Evolutionary conservation across 2,113 vertebrate genomes (phyloP), one percentile per base, ranked within the genome.

Genomic region (Scatophagus argus): DNA sequence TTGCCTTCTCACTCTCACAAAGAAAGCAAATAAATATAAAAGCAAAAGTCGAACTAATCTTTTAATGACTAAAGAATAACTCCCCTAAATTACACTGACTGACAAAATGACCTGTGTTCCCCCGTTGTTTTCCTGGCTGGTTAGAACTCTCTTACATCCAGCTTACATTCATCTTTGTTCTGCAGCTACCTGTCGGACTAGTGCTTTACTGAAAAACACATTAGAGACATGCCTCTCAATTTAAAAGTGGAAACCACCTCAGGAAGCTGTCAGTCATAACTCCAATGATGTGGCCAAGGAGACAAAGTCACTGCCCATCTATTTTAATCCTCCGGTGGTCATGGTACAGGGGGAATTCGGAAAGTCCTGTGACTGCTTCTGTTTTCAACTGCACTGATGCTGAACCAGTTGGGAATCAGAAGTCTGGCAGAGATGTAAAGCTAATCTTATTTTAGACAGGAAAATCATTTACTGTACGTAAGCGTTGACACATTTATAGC

Each of bases 261-360:
- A 81, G 84, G 86, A 88, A 88, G 77, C 82, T 90, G 84, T 81
- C 91, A 87, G 63, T 87, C 82, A 83, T 43, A 49, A 36, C 77
- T 69, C 52, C 89, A 84, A 89, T 85, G 74, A 69, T 84, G 75
- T 74, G 85, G 77, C 63, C 66, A 39, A 63, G 76, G 60, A 84
- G 77, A 87, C 65, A 85, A 89, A 89, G 88, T 90, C 90, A 88
- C 17, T 80, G 82, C 86, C 84, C 76, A 80, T 89, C 81, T 89
- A 90, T 91, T 91, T 91, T 88, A 85, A 91, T 87, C 86, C 79
- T 61, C 41, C 5, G 14, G 47, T 74, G 77, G 80, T 87, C 85
- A 86, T 2, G 46, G 75, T 55, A 51, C 65, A 65, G n/a, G 34
- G 61, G 47, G 66, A 55, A 52, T 34, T 78, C 69, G 66, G 47